These are phyloP conservation scores for Ditula angustiorana DNA, from an alignment of 2,888 invertebrate species.

Conservation along the genomic window DNA sequence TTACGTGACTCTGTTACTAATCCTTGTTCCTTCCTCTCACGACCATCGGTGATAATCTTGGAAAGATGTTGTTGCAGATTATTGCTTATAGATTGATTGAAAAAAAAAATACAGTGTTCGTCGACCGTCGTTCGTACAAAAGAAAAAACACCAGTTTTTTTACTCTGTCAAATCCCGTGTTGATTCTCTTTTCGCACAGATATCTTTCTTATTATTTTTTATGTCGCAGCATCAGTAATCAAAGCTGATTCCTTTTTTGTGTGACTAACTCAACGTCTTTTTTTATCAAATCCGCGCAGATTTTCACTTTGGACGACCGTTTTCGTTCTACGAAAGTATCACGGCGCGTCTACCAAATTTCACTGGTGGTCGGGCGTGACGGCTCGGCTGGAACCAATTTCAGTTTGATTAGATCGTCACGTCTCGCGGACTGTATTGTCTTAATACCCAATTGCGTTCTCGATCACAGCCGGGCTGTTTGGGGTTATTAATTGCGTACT, in stretches of 20 bases:
- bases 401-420: slow-evolving; percentile 38
- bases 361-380: slow-evolving; percentile 29
- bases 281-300: slow-evolving; percentile 21
- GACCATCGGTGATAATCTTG: neutral
- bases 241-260: neutral
- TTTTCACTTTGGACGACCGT: slow-evolving; percentile 26
- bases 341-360: slow-evolving; percentile 31
- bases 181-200: slow-evolving; percentile 1
- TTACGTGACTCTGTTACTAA: slow-evolving; percentile 11
- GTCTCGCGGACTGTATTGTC: slow-evolving; percentile 33
- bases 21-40: neutral
- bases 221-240: neutral
- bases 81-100: neutral
- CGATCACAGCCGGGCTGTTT: slow-evolving; percentile 1
- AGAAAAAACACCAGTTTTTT: neutral
- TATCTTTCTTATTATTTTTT: neutral
- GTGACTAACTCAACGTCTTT: slow-evolving; percentile 4
- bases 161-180: neutral
- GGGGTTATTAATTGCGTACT: slow-evolving; percentile 1
- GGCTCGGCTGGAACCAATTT: slow-evolving; percentile 38
- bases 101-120: neutral
- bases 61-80: neutral
- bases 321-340: slow-evolving; percentile 28
- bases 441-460: slow-evolving; percentile 30
- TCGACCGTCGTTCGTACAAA: neutral